Conservation (phyloP, 2,888 invertebrate genomes). For the Zootermopsis nevadensis region DNA sequence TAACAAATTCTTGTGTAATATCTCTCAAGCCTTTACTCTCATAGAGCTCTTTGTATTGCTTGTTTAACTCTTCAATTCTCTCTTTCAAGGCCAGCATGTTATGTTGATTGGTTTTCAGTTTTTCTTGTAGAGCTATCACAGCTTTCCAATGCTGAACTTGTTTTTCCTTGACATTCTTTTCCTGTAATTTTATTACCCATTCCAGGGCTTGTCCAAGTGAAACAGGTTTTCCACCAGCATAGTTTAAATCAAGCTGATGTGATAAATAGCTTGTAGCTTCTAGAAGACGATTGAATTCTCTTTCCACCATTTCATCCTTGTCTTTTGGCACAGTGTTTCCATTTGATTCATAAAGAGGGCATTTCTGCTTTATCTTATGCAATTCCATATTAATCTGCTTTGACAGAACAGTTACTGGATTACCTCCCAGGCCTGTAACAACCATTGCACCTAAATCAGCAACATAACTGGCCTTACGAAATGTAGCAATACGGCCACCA, state of each 20-base stretch:
- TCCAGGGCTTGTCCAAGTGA: slow-evolving; percentile 96
- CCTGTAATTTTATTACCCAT: slow-evolving; percentile 96
- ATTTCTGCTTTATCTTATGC: slow-evolving; percentile 93
- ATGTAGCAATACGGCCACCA: slow-evolving; percentile 96
- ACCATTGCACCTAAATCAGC: slow-evolving; percentile 94
- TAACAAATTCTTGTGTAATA: slow-evolving; percentile 75
- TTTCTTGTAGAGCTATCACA: slow-evolving; percentile 87
- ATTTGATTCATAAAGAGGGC: slow-evolving; percentile 94
- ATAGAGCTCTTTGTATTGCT: slow-evolving; percentile 63
- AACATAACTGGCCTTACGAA: slow-evolving; percentile 86
- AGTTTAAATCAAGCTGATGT: slow-evolving; percentile 95
- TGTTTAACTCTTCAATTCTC: slow-evolving; percentile 69
- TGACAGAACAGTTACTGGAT: slow-evolving; percentile 94
- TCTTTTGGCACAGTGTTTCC: slow-evolving; percentile 95
- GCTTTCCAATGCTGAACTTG: slow-evolving; percentile 90
- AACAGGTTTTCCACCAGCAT: slow-evolving; percentile 84
- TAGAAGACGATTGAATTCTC: slow-evolving; percentile 78
- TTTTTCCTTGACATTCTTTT: slow-evolving; percentile 95
- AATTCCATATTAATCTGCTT: slow-evolving; percentile 97
- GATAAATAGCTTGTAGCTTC: slow-evolving; percentile 97
- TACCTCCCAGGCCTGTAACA: slow-evolving; percentile 95
- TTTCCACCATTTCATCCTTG: slow-evolving; percentile 92
- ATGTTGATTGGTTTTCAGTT: slow-evolving; percentile 80
- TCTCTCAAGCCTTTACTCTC: slow-evolving; percentile 65
- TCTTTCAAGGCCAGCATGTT: slow-evolving; percentile 73